Conservation (phyloP, 2,113 vertebrate species). For the Elephantulus edwardii region DNA sequence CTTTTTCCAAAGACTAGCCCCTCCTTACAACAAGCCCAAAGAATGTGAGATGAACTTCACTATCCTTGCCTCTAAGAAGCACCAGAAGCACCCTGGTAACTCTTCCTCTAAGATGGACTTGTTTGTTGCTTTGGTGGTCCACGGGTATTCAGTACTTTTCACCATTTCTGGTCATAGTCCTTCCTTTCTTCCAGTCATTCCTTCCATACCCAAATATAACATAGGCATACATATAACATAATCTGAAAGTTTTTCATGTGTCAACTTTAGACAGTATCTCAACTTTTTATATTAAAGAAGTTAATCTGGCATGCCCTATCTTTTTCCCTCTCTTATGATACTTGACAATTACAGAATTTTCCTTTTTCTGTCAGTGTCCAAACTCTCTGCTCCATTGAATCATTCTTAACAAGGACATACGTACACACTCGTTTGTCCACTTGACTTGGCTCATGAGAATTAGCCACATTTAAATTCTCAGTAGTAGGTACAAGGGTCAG, state of each 20-base stretch:
- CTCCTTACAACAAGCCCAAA: no score
- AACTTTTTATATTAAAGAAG: neutral
- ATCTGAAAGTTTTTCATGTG: neutral
- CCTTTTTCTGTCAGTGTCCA: neutral
- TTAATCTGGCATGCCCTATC: neutral
- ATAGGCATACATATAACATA: no score
- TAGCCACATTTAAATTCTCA: neutral
- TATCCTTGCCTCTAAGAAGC: no score
- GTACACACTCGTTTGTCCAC: neutral
- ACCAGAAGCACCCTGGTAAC: no score
- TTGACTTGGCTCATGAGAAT: neutral
- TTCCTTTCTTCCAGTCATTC: neutral
- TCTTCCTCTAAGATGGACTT: no score
- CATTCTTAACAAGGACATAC: neutral
- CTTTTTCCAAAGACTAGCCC: no score
- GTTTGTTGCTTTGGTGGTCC: no score
- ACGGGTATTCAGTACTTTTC: no score
- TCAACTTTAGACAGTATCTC: neutral
- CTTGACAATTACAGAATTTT: fast-evolving
- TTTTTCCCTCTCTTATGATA: neutral
- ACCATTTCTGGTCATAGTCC: neutral
- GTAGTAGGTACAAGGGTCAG: neutral
- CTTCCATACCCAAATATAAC: neutral
- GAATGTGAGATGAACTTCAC: no score
- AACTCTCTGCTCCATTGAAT: neutral